A percentile compares a stretch with the other conserved stretches of the same genome.
phyloP scores from a whole-genome alignment of 2,797 vertebrate species.

The Cuculus canorus region DNA sequence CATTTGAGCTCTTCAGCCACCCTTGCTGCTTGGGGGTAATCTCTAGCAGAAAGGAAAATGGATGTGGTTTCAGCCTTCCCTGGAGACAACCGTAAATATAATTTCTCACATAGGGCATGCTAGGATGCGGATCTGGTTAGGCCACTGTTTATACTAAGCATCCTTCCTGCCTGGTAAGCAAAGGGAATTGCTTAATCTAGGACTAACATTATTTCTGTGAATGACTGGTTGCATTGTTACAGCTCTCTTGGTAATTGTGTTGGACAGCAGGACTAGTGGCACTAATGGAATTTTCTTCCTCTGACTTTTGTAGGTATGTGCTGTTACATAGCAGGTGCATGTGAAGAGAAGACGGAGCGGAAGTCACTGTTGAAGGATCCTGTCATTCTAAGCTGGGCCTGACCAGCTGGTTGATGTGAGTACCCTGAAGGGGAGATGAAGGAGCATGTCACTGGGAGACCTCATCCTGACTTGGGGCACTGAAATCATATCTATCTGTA shows the following conservation, averaged over 20 bases:
- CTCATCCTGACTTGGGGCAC: neutral
- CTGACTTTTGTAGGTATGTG: slow-evolving; percentile 48
- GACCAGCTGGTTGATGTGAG: slow-evolving; percentile 9
- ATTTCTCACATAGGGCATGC: neutral
- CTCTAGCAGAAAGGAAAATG: slow-evolving; percentile 20
- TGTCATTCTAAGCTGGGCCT: neutral
- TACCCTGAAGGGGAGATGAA: neutral
- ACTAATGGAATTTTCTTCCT: neutral
- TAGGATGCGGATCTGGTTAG: neutral
- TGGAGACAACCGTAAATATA: neutral
- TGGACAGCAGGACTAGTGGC: neutral
- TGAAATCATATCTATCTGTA: neutral
- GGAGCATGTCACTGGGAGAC: neutral
- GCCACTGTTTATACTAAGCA: neutral
- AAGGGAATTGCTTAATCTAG: neutral
- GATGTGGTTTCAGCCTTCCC: slow-evolving; percentile 29
- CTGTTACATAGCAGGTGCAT: neutral
- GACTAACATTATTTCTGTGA: neutral
- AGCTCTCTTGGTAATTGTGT: neutral
- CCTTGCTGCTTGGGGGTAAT: neutral
- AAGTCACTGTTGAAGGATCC: neutral
- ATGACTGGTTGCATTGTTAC: neutral
- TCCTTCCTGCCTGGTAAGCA: neutral
- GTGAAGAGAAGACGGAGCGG: neutral
- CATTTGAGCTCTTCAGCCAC: neutral